Evolutionary conservation across 23 tunicate genomes (phyloP).

Genomic region (Styela plicata): DNA sequence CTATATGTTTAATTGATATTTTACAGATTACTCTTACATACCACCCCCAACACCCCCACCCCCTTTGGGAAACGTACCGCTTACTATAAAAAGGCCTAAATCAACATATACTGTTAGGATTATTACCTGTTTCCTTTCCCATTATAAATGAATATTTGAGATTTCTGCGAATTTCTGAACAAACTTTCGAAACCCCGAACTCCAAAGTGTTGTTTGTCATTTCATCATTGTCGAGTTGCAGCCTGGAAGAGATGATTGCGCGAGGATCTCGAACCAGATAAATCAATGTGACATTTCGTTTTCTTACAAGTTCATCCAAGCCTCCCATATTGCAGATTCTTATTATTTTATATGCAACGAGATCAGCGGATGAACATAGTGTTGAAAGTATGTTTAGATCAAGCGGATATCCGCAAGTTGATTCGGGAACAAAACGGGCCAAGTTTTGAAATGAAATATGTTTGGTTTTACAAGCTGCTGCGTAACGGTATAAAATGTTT

Average conservation of each 20-base stretch:
- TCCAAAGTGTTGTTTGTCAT: neutral
- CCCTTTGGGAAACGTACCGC: too few species aligned
- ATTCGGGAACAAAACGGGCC: conserved; percentile 5
- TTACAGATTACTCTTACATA: too few species aligned
- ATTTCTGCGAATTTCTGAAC: neutral
- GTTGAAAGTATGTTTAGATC: conserved; percentile 29
- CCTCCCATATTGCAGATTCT: conserved; percentile 51
- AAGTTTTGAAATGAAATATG: neutral
- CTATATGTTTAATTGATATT: too few species aligned
- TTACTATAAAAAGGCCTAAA: neutral
- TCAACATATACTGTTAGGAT: neutral
- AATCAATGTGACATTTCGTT: conserved; percentile 16
- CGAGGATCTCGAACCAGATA: conserved; percentile 83
- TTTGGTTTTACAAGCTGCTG: conserved; percentile 3
- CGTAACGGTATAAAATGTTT: conserved; percentile 27
- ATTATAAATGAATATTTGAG: neutral
- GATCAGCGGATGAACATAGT: conserved; percentile 24
- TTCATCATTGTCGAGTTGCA: conserved; percentile 12
- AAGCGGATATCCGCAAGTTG: conserved; percentile 26
- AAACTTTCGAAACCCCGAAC: neutral
- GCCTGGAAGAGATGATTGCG: conserved; percentile 54
- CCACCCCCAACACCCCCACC: too few species aligned
- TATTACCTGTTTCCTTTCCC: neutral
- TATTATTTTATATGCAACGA: conserved; percentile 56
- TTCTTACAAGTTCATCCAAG: conserved; percentile 19